Conservation (phyloP, 2,113 vertebrate species). For the Columbina picui region DNA sequence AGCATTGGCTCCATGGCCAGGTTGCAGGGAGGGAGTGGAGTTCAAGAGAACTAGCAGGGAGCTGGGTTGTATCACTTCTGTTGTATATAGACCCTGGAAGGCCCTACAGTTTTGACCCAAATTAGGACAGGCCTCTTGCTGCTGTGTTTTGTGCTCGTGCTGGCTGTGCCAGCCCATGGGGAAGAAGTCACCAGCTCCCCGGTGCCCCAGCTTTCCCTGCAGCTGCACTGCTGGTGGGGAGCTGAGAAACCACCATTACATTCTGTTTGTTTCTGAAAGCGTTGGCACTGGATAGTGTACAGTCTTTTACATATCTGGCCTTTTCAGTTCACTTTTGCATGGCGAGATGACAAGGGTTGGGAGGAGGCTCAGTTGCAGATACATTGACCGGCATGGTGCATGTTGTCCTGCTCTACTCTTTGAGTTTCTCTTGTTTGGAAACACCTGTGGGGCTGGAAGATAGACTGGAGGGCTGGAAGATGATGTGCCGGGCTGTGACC, state of each 20-base stretch:
- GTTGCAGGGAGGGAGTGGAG: neutral
- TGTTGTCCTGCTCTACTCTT: neutral
- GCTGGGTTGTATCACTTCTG: neutral
- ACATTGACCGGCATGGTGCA: rapidly evolving
- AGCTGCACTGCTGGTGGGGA: neutral
- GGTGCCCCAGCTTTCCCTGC: neutral
- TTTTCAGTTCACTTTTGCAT: neutral
- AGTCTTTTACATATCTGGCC: neutral
- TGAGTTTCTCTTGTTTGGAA: neutral
- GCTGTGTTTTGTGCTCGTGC: neutral
- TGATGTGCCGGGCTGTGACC: neutral
- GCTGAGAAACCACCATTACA: neutral
- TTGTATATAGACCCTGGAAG: neutral
- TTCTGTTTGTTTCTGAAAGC: neutral
- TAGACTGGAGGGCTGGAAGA: neutral
- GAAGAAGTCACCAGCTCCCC: neutral
- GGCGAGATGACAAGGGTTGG: neutral
- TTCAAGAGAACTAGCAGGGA: neutral
- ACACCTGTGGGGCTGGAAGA: neutral
- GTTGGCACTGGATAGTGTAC: rapidly evolving
- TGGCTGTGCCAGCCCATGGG: neutral
- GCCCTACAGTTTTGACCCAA: neutral
- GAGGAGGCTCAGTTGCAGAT: neutral
- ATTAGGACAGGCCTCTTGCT: neutral
- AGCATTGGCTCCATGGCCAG: neutral